Conservation (phyloP, 2,113 vertebrate genomes). For the Rhinichthys klamathensis region DNA sequence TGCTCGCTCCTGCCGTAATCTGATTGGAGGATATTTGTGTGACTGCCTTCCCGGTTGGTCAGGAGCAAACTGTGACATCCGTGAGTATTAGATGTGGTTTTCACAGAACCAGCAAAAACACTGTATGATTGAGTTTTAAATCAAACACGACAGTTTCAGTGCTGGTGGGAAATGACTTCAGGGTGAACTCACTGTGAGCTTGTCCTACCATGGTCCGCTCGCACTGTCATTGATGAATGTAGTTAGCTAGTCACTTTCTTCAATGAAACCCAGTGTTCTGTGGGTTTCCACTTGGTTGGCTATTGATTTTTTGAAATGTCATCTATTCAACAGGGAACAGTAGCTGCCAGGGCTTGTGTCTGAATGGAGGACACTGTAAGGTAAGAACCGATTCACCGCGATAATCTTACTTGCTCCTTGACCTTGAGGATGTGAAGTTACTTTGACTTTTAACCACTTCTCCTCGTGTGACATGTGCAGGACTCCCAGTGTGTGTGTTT, state of each 20-base stretch:
- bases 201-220: not conserved
- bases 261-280: not conserved
- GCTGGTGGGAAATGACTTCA: not conserved
- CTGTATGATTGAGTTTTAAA: not conserved
- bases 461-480: conserved; percentile 66
- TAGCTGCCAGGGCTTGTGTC: conserved; percentile 92
- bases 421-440: not conserved
- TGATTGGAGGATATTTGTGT: conserved; percentile 97
- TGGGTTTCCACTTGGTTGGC: conserved; percentile 27
- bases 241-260: conserved; percentile 1
- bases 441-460: not conserved
- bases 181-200: not conserved
- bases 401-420: not conserved
- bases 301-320: conserved; percentile 44
- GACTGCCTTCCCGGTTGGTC: conserved; percentile 93
- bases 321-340: conserved; percentile 84
- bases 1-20: conserved; percentile 92
- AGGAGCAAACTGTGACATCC: conserved; percentile 92
- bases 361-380: conserved; percentile 91
- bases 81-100: conserved; percentile 76
- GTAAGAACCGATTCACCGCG: conserved; percentile 68
- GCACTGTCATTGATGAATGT: conserved; percentile 7
- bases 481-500: conserved; percentile 90
- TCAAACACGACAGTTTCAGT: not conserved
- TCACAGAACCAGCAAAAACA: not conserved